Conservation (phyloP, 1,140 invertebrate species). For the Nasonia giraulti region DNA sequence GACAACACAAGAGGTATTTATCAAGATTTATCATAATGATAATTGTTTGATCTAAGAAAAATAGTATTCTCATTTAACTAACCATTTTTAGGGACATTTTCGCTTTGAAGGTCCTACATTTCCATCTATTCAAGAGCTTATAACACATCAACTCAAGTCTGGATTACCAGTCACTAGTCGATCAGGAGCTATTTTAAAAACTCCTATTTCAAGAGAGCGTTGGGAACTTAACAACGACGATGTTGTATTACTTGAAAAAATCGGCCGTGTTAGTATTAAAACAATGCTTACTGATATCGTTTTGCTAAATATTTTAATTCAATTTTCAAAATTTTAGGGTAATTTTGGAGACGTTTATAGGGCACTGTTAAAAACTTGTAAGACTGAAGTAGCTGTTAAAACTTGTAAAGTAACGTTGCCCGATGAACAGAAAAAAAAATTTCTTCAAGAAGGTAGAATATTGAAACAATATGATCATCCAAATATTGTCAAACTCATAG, state of each 20-base stretch:
- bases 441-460: slow-evolving; percentile 95
- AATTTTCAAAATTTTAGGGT: slow-evolving; percentile 78
- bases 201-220: slow-evolving; percentile 90
- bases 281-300: slow-evolving; percentile 23
- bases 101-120: slow-evolving; percentile 95
- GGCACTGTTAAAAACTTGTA: slow-evolving; percentile 85
- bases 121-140: slow-evolving; percentile 93
- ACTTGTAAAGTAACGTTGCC: slow-evolving; percentile 94
- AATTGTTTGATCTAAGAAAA: slow-evolving; percentile 22
- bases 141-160: slow-evolving; percentile 89
- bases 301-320: neutral
- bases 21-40: slow-evolving; percentile 23
- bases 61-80: slow-evolving; percentile 22
- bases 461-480: slow-evolving; percentile 97
- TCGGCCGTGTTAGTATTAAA: slow-evolving; percentile 86
- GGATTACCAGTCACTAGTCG: slow-evolving; percentile 91
- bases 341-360: slow-evolving; percentile 98
- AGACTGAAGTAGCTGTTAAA: slow-evolving; percentile 94
- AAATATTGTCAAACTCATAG: slow-evolving; percentile 97
- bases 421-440: slow-evolving; percentile 97
- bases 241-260: slow-evolving; percentile 93
- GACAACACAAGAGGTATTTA: slow-evolving; percentile 87
- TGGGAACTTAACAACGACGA: slow-evolving; percentile 99
- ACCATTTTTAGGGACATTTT: slow-evolving; percentile 84
- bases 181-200: slow-evolving; percentile 91